Percentiles rank a stretch among this genome's conserved stretches.
phyloP scores from a whole-genome alignment of 2,113 vertebrate genomes.

The Cromileptes altivelis region DNA sequence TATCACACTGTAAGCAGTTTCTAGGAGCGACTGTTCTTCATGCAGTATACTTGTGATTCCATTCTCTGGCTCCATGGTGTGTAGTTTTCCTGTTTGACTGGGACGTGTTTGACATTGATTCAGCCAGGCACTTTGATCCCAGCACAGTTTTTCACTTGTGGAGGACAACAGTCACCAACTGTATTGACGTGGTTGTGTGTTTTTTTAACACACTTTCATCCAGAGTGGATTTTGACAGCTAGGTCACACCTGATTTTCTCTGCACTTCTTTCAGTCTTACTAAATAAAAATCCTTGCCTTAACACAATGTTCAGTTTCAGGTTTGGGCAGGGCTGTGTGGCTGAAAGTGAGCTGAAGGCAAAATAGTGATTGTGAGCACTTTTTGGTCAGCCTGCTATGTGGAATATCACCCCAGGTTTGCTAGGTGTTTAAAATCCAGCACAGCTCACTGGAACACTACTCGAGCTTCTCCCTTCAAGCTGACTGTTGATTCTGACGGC shows the following conservation, averaged over 20 bases:
- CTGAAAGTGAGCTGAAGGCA: conserved; percentile 70
- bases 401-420: conserved; percentile 80
- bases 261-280: conserved; percentile 56
- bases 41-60: conserved; percentile 1
- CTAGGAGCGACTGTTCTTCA: neutral
- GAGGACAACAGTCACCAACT: conserved; percentile 53
- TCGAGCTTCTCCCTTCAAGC: conserved; percentile 77
- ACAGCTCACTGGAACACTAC: conserved; percentile 56
- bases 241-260: conserved; percentile 61
- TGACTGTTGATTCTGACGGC: conserved; percentile 80
- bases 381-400: conserved; percentile 67
- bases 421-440: conserved; percentile 72
- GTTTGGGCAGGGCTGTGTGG: conserved; percentile 57
- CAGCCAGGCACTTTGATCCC: conserved; percentile 31
- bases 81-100: conserved; percentile 31
- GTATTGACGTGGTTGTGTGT: conserved; percentile 46
- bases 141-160: conserved; percentile 35
- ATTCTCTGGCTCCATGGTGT: conserved; percentile 29
- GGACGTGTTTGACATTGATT: conserved; percentile 53
- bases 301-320: conserved; percentile 55
- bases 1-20: conserved; percentile 25
- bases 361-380: conserved; percentile 69
- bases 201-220: conserved; percentile 58
- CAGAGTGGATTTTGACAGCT: conserved; percentile 64
- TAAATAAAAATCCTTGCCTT: conserved; percentile 65